Evolutionary conservation across 2,113 vertebrate species (phyloP).

Genomic region (Campylorhamphus procurvoides): DNA sequence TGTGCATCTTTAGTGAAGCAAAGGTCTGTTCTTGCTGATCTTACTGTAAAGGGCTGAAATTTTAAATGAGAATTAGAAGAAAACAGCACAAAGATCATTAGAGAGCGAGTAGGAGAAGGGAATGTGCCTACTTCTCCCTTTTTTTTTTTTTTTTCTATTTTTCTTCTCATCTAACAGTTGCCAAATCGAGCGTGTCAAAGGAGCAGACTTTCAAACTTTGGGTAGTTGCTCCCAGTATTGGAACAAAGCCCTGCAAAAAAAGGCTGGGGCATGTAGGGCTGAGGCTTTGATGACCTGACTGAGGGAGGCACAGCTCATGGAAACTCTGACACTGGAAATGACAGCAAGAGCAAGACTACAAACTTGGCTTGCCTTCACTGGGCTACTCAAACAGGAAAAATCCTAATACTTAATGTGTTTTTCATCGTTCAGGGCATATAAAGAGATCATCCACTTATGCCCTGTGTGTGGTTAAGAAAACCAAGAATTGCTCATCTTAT

Average conservation of each 20-base stretch:
- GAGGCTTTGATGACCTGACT: background rate
- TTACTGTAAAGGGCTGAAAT: background rate
- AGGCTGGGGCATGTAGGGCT: background rate
- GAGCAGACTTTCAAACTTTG: background rate
- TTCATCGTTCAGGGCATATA: background rate
- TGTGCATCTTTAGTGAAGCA: conserved; percentile 39
- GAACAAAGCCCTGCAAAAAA: background rate
- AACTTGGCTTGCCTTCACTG: background rate
- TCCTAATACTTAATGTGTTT: conserved; percentile 4
- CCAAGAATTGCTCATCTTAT: conserved; percentile 31
- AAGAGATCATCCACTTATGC: conserved; percentile 8
- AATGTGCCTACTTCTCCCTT: conserved; percentile 21
- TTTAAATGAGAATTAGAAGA: conserved; percentile 5
- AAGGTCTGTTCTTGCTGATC: conserved; percentile 28
- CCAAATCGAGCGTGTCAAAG: background rate
- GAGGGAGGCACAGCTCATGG: background rate
- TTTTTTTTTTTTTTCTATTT: background rate
- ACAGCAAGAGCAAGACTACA: background rate
- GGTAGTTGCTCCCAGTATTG: background rate
- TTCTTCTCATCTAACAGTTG: background rate
- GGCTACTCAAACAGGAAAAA: conserved; percentile 36
- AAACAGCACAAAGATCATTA: conserved; percentile 11
- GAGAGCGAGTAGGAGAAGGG: conserved; percentile 35
- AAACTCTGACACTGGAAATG: background rate
- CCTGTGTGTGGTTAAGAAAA: background rate